Evolutionary conservation across 2,113 vertebrate genomes (phyloP).

Genomic region (Passerina amoena): DNA sequence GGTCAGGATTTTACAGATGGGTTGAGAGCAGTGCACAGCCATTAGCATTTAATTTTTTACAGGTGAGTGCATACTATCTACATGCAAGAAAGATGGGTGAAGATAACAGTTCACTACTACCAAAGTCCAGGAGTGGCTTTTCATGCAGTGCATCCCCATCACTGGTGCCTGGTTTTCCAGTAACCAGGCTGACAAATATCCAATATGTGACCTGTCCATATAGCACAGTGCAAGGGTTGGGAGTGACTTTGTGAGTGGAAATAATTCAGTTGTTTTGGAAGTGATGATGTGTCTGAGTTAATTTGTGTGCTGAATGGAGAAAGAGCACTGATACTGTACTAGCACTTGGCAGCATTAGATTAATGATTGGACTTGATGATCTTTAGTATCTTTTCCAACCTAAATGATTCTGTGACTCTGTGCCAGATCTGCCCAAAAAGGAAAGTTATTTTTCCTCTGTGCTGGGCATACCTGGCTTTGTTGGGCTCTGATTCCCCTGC

Average conservation of each 20-base stretch:
- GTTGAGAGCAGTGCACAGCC: not conserved
- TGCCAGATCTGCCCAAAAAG: not conserved
- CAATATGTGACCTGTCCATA: not conserved
- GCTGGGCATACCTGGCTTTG: not conserved
- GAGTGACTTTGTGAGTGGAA: not conserved
- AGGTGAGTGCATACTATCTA: not conserved
- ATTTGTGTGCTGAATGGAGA: not conserved
- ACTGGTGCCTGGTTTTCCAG: conserved; percentile 3
- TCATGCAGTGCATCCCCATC: not conserved
- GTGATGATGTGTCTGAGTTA: not conserved
- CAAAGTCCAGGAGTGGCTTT: not conserved
- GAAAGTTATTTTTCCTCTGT: not conserved
- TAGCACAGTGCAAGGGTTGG: not conserved
- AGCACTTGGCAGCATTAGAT: not conserved
- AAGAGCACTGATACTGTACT: not conserved
- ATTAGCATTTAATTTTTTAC: conserved; percentile 45
- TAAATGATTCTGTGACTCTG: not conserved
- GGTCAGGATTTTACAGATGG: not conserved
- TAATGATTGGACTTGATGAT: not conserved
- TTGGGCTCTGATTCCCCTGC: not conserved
- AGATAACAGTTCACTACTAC: not conserved
- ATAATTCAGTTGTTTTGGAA: not conserved
- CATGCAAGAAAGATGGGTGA: not conserved
- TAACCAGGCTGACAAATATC: not conserved
- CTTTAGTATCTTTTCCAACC: not conserved